Percentiles rank a stretch among this genome's conserved stretches.
phyloP scores from a whole-genome alignment of 1,140 invertebrate species.

The Atta texana region DNA sequence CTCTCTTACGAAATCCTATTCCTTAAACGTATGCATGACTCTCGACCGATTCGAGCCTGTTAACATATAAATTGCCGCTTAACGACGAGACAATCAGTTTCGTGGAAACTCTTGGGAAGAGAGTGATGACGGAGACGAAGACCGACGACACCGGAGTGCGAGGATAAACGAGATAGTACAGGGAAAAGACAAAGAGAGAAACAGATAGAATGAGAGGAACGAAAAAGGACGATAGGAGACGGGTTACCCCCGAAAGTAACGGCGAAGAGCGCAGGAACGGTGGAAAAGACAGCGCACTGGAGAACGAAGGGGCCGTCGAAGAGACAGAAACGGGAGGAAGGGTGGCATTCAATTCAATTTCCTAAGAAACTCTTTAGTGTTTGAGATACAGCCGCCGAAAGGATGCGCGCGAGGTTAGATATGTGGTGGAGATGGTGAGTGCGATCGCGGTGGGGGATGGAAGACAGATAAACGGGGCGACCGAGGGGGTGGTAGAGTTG shows the following conservation, averaged over 20 bases:
- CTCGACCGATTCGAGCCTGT: conserved; percentile 79
- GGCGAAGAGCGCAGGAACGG: not conserved
- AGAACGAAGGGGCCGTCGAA: conserved; percentile 21
- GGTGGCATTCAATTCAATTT: conserved; percentile 83
- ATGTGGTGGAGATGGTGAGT: conserved; percentile 51
- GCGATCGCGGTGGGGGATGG: conserved; percentile 24
- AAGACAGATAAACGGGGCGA: conserved; percentile 66
- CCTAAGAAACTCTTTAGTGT: conserved; percentile 82
- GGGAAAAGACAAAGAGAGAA: conserved; percentile 5
- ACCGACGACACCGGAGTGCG: not conserved
- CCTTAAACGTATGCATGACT: conserved; percentile 80
- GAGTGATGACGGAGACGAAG: conserved; percentile 61
- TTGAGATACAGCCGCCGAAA: conserved; percentile 81
- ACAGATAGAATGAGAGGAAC: not conserved
- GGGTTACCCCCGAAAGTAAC: conserved; percentile 44
- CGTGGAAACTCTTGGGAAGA: conserved; percentile 27
- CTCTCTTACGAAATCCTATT: conserved; percentile 40
- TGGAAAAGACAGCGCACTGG: conserved; percentile 9
- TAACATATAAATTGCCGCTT: conserved; percentile 84
- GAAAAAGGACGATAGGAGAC: conserved; percentile 20
- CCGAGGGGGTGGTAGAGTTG: not conserved
- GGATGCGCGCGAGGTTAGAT: conserved; percentile 75
- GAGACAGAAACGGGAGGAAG: conserved; percentile 52
- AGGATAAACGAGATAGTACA: not conserved
- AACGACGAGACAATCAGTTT: conserved; percentile 80